Evolutionary conservation across 2,888 invertebrate genomes (phyloP).

Genomic region (Coelopa pilipes): DNA sequence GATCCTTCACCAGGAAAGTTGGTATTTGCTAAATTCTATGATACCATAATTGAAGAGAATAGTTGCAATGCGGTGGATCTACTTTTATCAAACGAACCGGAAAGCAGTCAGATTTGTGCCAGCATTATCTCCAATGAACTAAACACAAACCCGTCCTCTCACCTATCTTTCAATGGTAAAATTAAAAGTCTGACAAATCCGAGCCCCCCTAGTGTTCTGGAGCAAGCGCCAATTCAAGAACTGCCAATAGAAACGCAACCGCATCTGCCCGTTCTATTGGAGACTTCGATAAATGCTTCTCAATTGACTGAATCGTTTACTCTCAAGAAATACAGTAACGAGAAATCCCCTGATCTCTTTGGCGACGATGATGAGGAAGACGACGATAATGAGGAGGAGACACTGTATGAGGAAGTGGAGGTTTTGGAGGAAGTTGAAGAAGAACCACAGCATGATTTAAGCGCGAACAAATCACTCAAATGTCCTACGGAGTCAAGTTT

Average conservation of each 20-base stretch:
- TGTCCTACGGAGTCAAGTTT: slow-evolving; percentile 58
- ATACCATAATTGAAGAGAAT: slow-evolving; percentile 59
- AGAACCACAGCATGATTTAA: slow-evolving; percentile 25
- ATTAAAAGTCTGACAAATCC: slow-evolving; percentile 54
- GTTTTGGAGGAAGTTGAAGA: background rate
- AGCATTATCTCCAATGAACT: slow-evolving; percentile 30
- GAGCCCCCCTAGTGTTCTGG: slow-evolving; percentile 6
- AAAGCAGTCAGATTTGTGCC: slow-evolving; percentile 10
- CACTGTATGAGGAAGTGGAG: background rate
- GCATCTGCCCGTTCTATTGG: background rate
- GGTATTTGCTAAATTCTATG: slow-evolving; percentile 56
- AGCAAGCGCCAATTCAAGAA: slow-evolving; percentile 14
- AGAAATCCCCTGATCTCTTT: slow-evolving; percentile 75
- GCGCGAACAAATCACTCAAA: slow-evolving; percentile 50
- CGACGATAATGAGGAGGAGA: slow-evolving; percentile 26
- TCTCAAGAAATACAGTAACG: slow-evolving; percentile 57
- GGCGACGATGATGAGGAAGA: slow-evolving; percentile 70
- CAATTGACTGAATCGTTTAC: slow-evolving; percentile 51
- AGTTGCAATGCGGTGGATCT: slow-evolving; percentile 65
- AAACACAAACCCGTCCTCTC: slow-evolving; percentile 40
- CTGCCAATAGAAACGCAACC: slow-evolving; percentile 8
- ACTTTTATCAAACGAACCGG: slow-evolving; percentile 47
- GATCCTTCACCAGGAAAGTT: slow-evolving; percentile 46
- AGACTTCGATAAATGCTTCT: slow-evolving; percentile 41
- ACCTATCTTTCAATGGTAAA: slow-evolving; percentile 63